These are phyloP conservation scores for Gephyroberyx darwinii DNA, from an alignment of 2,797 vertebrate genomes.

Conservation along the genomic window DNA sequence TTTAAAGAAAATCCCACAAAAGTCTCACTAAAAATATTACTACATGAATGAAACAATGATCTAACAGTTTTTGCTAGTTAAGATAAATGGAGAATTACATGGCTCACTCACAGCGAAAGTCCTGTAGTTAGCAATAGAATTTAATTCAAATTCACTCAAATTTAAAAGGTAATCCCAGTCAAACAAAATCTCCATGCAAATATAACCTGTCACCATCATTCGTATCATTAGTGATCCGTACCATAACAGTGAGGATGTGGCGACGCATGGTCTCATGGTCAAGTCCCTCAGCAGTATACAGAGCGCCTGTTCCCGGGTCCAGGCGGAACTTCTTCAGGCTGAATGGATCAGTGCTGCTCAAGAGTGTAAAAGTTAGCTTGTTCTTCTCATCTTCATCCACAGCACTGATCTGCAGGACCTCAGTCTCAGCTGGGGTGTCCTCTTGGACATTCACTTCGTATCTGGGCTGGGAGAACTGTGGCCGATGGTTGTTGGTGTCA, in stretches of 20 bases:
- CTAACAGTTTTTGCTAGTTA: too few relatives aligned
- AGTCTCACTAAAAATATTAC: too few relatives aligned
- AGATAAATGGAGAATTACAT: too few relatives aligned
- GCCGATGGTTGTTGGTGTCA: conserved; percentile 98
- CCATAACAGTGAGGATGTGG: conserved; percentile 95
- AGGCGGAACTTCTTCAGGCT: conserved; percentile 96
- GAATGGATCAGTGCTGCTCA: conserved; percentile 92
- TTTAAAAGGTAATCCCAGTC: too few relatives aligned
- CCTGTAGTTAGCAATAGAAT: too few relatives aligned
- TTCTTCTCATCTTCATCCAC: conserved; percentile 96
- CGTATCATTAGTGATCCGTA: conserved; percentile 61
- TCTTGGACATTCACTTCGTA: conserved; percentile 92
- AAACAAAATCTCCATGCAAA: too few relatives aligned
- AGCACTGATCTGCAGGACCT: conserved; percentile 91
- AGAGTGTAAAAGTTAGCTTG: conserved; percentile 94
- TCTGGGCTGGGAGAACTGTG: conserved; percentile 89
- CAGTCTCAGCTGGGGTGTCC: conserved; percentile 86
- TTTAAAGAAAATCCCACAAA: too few relatives aligned
- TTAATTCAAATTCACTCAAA: too few relatives aligned
- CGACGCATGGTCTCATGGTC: conserved; percentile 93
- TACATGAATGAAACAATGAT: too few relatives aligned
- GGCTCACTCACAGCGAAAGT: too few relatives aligned
- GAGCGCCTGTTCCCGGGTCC: conserved; percentile 89
- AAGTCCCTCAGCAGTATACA: conserved; percentile 89
- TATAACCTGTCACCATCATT: too few relatives aligned